Conservation (phyloP, 2,113 vertebrate species). For the Puma concolor region DNA sequence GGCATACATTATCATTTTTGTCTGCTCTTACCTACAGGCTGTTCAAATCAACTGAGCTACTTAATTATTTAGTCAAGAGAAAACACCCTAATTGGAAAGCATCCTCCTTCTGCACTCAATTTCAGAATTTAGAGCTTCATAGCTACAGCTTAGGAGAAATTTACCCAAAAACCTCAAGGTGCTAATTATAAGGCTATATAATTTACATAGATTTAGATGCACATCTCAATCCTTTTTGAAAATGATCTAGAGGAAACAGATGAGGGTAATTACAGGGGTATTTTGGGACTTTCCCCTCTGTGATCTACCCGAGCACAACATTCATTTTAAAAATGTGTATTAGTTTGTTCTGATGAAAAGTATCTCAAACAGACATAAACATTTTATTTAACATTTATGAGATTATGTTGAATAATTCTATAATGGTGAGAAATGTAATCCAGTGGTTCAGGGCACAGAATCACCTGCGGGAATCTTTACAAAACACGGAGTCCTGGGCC, state of each 20-base stretch:
- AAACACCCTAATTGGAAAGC: slow-evolving; percentile 67
- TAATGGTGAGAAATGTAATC: neutral
- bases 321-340: slow-evolving; percentile 33
- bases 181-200: slow-evolving; percentile 63
- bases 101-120: slow-evolving; percentile 3
- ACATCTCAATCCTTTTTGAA: slow-evolving; percentile 5
- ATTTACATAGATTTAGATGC: slow-evolving; percentile 66
- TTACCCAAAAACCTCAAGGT: slow-evolving; percentile 51
- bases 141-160: slow-evolving; percentile 58
- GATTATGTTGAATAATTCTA: neutral
- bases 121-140: slow-evolving; percentile 53
- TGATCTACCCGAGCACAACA: neutral
- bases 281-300: slow-evolving; percentile 27
- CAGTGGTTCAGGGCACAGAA: neutral
- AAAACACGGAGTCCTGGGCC: neutral
- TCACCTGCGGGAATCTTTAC: neutral
- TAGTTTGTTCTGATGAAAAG: slow-evolving; percentile 19
- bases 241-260: slow-evolving; percentile 35
- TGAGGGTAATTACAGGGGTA: neutral
- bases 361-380: slow-evolving; percentile 27
- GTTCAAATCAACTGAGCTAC: slow-evolving; percentile 63
- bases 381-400: neutral
- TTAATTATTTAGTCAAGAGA: slow-evolving; percentile 72
- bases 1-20: slow-evolving; percentile 67
- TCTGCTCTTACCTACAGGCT: slow-evolving; percentile 56